Evolutionary conservation across 2,888 invertebrate genomes (phyloP).

Genomic region (Teleogryllus oceanicus): DNA sequence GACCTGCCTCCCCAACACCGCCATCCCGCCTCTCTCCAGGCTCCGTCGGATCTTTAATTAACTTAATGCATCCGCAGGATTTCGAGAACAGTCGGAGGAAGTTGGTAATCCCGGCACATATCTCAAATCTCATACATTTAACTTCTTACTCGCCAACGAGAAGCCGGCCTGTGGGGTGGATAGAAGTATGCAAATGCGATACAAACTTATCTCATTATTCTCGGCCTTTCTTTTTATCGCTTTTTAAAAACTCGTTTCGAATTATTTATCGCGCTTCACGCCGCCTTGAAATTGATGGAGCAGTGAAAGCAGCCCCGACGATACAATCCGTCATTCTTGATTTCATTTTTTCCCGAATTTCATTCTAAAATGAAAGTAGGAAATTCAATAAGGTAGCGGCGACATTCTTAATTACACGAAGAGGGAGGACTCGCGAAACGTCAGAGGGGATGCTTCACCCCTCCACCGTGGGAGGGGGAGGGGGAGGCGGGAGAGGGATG

Average conservation of each 20-base stretch:
- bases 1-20: background rate
- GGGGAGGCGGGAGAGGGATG: background rate
- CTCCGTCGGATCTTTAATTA: background rate
- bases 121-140: slow-evolving; percentile 18
- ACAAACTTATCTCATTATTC: slow-evolving; percentile 18
- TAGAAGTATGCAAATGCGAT: slow-evolving; percentile 5
- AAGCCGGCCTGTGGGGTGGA: background rate
- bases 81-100: slow-evolving; percentile 1
- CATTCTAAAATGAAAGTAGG: background rate
- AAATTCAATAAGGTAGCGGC: slow-evolving; percentile 18
- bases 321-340: slow-evolving; percentile 18
- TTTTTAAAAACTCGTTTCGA: slow-evolving; percentile 3
- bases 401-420: slow-evolving; percentile 18
- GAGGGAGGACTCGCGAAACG: background rate
- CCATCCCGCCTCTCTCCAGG: background rate
- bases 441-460: background rate
- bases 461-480: background rate
- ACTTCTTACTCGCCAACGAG: background rate
- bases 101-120: slow-evolving; percentile 7
- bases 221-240: slow-evolving; percentile 18
- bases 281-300: background rate
- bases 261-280: background rate
- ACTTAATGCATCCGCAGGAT: slow-evolving; percentile 18
- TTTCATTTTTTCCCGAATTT: slow-evolving; percentile 10
- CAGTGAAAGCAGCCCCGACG: background rate